Percentiles rank a stretch among this genome's conserved stretches.
Evolutionary conservation across 2,888 invertebrate species (phyloP).

Genomic region (Acrobasis suavella): DNA sequence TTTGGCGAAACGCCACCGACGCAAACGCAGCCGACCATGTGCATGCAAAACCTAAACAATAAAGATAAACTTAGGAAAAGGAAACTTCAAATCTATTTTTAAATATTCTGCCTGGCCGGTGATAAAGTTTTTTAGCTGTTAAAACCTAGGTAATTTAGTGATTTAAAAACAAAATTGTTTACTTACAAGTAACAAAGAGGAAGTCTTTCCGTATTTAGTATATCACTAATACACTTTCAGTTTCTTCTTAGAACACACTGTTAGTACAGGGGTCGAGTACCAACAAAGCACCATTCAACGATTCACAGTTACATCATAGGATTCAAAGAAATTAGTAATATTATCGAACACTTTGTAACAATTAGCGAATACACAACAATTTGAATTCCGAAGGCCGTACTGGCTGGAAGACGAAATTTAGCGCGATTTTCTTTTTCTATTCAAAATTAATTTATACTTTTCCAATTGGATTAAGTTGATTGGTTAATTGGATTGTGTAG

Average conservation of each 20-base stretch:
- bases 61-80: constrained; percentile 24
- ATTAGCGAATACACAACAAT: constrained; percentile 50
- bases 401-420: constrained; percentile 27
- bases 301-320: constrained; percentile 67
- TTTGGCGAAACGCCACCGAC: constrained; percentile 68
- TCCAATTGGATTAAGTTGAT: constrained; percentile 56
- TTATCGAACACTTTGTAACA: constrained; percentile 45
- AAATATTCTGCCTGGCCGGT: background rate
- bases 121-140: background rate
- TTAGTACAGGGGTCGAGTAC: constrained; percentile 46
- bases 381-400: constrained; percentile 34
- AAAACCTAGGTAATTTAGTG: constrained; percentile 31
- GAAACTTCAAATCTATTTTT: constrained; percentile 3
- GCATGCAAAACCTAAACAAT: constrained; percentile 42
- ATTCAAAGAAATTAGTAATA: constrained; percentile 62
- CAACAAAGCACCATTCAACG: constrained; percentile 62
- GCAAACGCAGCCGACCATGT: constrained; percentile 40
- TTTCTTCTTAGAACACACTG: constrained; percentile 62
- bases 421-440: constrained; percentile 33
- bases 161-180: constrained; percentile 41
- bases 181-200: constrained; percentile 38
- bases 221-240: constrained; percentile 63
- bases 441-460: constrained; percentile 28
- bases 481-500: constrained; percentile 59
- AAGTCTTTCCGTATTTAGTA: constrained; percentile 50